Evolutionary conservation across 2,888 invertebrate species (phyloP), one percentile per base, ranked within the genome.

Genomic region (Perdita meconis): DNA sequence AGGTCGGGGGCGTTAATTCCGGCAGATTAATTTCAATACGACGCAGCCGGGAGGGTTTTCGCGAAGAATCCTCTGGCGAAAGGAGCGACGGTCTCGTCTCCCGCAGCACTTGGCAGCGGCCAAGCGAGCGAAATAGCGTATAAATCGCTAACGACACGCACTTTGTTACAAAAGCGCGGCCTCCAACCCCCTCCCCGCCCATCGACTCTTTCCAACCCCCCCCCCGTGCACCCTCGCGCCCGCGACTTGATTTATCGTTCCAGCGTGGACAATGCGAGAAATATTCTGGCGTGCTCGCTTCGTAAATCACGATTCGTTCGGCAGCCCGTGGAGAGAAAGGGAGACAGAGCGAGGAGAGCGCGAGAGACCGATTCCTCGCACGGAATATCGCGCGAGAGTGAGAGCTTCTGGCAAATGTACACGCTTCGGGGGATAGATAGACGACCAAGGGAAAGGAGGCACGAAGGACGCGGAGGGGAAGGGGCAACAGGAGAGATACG

Each of bases 211-310:
- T 65, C 73, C 71, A 22, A 65, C 38, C 26, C 63, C 61, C 47
- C 53, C 60, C 38, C 63, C 55, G 56, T 70, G 71, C 22, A 4
- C n/a, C 61, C n/a, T 22, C 4, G 34, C 22, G 55, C 69, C 83
- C 80, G 68, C 75, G 76, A 80, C 86, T 88, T 90, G 90, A 90
- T 90, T 90, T 90, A 90, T 90, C 84, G 87, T 66, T 60, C 82
- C 83, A 83, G 87, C 89, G 88, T 89, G 90, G 89, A 90, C 90
- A 90, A 90, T 90, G 88, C 88, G 88, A 90, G 89, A 90, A 90
- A 90, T 90, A 89, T 90, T 90, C 87, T 88, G 87, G 88, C 89
- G 82, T 83, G 87, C 79, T 80, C 81, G 84, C 85, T 85, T 86
- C 86, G 89, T 90, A 90, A 90, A 90, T 90, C 88, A 90, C 84